Conservation (phyloP, 92 coral and sea anemone genomes). For the Zoanthus gigantus region DNA sequence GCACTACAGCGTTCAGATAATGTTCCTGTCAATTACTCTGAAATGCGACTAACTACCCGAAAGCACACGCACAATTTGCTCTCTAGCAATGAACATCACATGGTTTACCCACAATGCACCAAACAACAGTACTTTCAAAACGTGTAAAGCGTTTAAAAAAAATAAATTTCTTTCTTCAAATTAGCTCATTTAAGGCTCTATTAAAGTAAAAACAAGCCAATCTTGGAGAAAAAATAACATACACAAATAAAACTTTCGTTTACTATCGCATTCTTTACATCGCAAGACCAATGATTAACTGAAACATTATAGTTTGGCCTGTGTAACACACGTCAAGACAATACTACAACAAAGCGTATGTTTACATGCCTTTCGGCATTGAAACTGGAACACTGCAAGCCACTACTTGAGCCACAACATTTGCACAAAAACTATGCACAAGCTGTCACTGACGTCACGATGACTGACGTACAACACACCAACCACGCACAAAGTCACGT, state of each 20-base stretch:
- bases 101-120: too few species aligned
- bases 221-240: too few species aligned
- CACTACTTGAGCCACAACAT: slow-evolving; percentile 43
- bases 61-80: too few species aligned
- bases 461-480: slow-evolving; percentile 54
- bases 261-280: too few species aligned
- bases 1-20: background rate
- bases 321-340: slow-evolving; percentile 31
- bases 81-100: too few species aligned
- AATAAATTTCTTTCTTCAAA: background rate
- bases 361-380: slow-evolving; percentile 46
- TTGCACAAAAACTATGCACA: slow-evolving; percentile 53
- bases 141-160: background rate
- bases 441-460: slow-evolving; percentile 56
- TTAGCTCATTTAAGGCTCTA: background rate
- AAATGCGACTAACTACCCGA: too few species aligned
- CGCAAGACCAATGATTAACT: background rate
- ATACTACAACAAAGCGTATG: slow-evolving; percentile 40
- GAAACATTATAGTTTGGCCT: background rate
- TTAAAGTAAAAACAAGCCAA: background rate
- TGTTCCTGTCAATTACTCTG: too few species aligned
- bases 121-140: background rate
- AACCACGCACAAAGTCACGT: slow-evolving; percentile 85
- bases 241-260: too few species aligned
- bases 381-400: slow-evolving; percentile 44